phyloP scores from a whole-genome alignment of 2,113 vertebrate species.

The Gulo gulo region DNA sequence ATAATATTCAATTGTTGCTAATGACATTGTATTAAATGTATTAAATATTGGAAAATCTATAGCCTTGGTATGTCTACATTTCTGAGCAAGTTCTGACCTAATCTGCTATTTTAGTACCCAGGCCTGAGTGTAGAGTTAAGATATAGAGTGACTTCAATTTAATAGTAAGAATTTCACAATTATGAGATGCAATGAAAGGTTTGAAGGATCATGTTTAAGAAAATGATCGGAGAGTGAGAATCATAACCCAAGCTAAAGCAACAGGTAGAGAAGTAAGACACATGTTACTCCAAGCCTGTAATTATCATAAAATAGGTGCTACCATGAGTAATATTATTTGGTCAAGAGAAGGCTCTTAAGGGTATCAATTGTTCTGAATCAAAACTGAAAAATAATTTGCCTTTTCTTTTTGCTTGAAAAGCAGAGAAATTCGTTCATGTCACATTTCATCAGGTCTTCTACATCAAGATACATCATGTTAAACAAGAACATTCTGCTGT shows the following conservation, averaged over 20 bases:
- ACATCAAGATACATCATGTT: neutral
- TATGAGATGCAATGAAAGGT: neutral
- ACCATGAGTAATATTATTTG: neutral
- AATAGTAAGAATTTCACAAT: neutral
- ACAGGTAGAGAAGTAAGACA: neutral
- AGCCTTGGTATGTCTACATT: neutral
- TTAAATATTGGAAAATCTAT: neutral
- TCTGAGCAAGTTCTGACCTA: neutral
- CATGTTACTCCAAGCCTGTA: neutral
- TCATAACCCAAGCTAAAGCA: neutral
- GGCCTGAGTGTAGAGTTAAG: neutral
- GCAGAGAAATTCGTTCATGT: neutral
- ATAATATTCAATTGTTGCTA: neutral
- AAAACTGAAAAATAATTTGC: neutral
- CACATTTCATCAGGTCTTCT: slow-evolving; percentile 10
- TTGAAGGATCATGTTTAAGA: neutral
- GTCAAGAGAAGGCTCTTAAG: neutral
- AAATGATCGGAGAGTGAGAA: neutral
- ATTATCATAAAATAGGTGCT: neutral
- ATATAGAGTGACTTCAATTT: neutral
- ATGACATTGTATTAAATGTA: neutral
- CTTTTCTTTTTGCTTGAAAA: neutral
- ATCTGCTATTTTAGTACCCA: neutral
- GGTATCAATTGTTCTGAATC: neutral
- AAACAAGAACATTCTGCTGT: slow-evolving; percentile 67